Base-by-base conservation (phyloP, 1,140 invertebrate species). In the Drosophila persimilis region DNA sequence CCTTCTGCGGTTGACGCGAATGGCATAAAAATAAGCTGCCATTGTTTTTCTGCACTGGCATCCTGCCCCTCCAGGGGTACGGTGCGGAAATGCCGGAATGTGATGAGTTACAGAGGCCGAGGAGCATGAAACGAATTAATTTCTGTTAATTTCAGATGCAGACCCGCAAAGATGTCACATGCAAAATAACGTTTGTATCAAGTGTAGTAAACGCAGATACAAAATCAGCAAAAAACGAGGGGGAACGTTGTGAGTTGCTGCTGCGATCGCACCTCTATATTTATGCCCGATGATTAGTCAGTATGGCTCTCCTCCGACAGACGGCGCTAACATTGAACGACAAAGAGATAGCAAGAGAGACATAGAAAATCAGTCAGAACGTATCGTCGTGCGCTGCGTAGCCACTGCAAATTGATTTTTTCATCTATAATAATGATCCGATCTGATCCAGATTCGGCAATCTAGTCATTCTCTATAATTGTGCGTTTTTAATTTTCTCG, bases 111-210 rank as follows among this genome's bases (percentile, higher is more conserved):
- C 13, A 39, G 11, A 11, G 3, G 11, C 11, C 35, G 9, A 39
- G 35, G 11, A 35, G 65, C 64, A 65, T 73, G 81, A 77, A 77
- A 84, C 80, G 80, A 80, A 86, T 80, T 84, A 86, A 80, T 80
- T 86, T 79, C 80, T 80, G 81, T 86, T 84, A 86, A 84, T 86
- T 84, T 77, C 81, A 84, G 81, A 69, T 79, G 77, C 77, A 84
- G 61, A 57, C 73, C 55, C 59, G 44, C 41, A 41, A 46, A 66
- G 53, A 53, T 65, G 73, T 63, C 60, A 46, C 43, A 73, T 66
- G 66, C 72, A 77, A 72, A 60, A 60, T 22, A 54, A 69, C 59
- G 62, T 55, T 65, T 53, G 48, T 66, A 74, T 77, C 77, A 76
- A 86, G 67, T 80, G 60, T 72, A 57, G 35, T 11, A 4, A 39